Conservation (phyloP, 2,888 invertebrate genomes). For the Aelia acuminata region DNA sequence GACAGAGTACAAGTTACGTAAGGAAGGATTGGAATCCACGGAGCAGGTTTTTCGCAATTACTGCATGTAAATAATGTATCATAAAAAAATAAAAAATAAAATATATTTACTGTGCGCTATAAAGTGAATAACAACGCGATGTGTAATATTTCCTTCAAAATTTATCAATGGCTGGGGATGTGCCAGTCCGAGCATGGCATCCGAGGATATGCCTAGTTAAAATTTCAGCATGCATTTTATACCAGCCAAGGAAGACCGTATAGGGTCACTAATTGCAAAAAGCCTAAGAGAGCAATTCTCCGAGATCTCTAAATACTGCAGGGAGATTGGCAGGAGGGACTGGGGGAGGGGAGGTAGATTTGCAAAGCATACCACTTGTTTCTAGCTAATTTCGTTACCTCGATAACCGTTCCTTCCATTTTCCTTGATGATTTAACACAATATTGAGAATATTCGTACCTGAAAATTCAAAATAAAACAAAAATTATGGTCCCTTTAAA, state of each 20-base stretch:
- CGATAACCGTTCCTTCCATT: not conserved
- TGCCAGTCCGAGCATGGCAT: not conserved
- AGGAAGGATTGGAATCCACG: not conserved
- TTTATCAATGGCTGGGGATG: not conserved
- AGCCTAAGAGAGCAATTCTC: not conserved
- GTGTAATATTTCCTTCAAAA: not conserved
- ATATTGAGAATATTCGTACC: slow-evolving; percentile 4
- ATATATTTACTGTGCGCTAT: not conserved
- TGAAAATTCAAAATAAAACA: slow-evolving; percentile 23
- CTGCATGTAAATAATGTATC: not conserved
- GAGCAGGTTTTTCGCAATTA: not conserved
- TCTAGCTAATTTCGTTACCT: not conserved
- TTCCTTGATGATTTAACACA: not conserved
- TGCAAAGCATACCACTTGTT: not conserved
- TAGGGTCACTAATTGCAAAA: not conserved
- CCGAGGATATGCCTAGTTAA: not conserved
- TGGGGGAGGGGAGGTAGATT: not conserved
- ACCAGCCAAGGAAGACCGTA: not conserved
- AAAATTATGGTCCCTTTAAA: not conserved
- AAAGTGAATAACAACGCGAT: too few species aligned
- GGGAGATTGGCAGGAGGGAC: not conserved
- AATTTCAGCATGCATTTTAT: not conserved
- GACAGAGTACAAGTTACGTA: too few species aligned
- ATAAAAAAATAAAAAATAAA: not conserved
- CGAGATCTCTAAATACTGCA: not conserved